Evolutionary conservation across 2,797 vertebrate species (phyloP).

Genomic region (Tokudaia tokunoshimensis): DNA sequence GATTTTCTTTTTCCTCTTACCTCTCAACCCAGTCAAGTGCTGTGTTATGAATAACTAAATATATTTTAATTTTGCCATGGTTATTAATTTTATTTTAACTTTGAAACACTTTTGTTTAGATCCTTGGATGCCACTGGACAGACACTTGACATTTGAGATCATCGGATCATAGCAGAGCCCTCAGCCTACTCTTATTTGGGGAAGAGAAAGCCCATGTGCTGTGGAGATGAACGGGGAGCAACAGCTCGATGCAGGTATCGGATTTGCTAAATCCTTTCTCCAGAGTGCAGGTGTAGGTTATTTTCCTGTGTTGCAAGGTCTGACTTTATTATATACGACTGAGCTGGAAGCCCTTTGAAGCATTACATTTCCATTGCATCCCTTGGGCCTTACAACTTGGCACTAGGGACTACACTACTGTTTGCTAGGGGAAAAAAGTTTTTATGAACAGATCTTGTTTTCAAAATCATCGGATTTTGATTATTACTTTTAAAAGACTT

Average conservation of each 20-base stretch:
- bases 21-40: background rate
- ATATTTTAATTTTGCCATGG: slow-evolving; percentile 45
- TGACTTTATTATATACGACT: slow-evolving; percentile 12
- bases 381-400: background rate
- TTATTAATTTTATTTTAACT: slow-evolving; percentile 37
- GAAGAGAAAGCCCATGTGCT: slow-evolving; percentile 76
- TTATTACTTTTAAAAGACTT: slow-evolving; percentile 50
- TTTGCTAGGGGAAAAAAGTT: slow-evolving; percentile 51
- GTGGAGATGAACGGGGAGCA: slow-evolving; percentile 91
- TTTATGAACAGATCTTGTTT: background rate
- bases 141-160: slow-evolving; percentile 75
- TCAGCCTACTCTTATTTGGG: slow-evolving; percentile 75
- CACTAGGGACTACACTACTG: background rate
- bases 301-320: background rate
- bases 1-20: slow-evolving; percentile 39
- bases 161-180: slow-evolving; percentile 72
- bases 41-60: slow-evolving; percentile 47
- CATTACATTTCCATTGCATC: background rate
- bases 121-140: slow-evolving; percentile 62
- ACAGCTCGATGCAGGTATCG: slow-evolving; percentile 89
- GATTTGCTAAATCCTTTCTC: slow-evolving; percentile 41
- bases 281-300: background rate
- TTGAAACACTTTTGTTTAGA: slow-evolving; percentile 81
- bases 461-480: slow-evolving; percentile 40
- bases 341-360: slow-evolving; percentile 28